Percentiles rank a stretch among this genome's conserved stretches.
phyloP scores from a whole-genome alignment of 2,113 vertebrate species.

The Anguilla rostrata region DNA sequence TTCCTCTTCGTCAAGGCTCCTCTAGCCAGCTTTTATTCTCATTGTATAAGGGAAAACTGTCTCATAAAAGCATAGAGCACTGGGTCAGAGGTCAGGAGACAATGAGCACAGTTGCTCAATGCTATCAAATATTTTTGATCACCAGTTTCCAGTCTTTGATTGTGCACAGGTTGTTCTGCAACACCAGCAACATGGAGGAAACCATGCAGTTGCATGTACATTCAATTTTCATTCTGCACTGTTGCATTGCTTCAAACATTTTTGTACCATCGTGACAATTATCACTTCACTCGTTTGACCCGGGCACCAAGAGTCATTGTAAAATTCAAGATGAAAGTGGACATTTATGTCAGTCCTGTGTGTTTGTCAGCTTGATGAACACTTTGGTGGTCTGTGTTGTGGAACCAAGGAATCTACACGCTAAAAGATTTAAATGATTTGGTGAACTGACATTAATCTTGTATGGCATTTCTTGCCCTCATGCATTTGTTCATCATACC shows the following conservation, averaged over 20 bases:
- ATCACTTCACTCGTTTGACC: neutral
- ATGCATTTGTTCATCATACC: conserved; percentile 4
- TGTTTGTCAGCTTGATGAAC: neutral
- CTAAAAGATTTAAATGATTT: neutral
- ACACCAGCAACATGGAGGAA: neutral
- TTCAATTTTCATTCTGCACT: neutral
- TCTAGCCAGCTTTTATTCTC: conserved; percentile 41
- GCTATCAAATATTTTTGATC: conserved; percentile 23
- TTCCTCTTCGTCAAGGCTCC: conserved; percentile 59
- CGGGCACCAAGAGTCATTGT: neutral
- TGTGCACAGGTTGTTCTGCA: conserved; percentile 7
- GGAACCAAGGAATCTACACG: neutral
- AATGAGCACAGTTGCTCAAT: conserved; percentile 38
- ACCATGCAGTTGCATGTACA: neutral
- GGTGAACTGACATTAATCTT: neutral
- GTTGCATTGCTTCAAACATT: conserved; percentile 1
- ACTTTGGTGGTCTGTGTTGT: neutral
- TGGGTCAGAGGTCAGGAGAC: conserved; percentile 62
- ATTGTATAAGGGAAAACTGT: conserved; percentile 57
- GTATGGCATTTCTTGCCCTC: neutral
- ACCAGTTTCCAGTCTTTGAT: conserved; percentile 13
- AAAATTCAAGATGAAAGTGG: neutral
- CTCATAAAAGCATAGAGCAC: conserved; percentile 30
- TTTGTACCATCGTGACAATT: conserved; percentile 1
- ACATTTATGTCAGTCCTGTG: neutral